Evolutionary conservation across 2,113 vertebrate genomes (phyloP).

Genomic region (Mellivora capensis): DNA sequence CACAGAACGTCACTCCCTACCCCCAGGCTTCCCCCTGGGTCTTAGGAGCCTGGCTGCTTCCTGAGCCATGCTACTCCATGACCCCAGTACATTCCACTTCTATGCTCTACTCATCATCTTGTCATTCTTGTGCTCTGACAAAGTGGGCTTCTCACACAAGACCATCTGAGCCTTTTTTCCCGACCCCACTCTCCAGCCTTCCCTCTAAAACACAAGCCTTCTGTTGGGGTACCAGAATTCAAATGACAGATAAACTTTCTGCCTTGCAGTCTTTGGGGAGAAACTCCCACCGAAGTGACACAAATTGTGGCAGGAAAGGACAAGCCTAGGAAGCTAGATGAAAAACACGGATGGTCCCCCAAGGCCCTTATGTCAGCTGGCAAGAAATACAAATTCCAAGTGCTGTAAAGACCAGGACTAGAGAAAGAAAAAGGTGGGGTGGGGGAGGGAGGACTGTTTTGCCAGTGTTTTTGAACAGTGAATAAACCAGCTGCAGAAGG

Average conservation of each 20-base stretch:
- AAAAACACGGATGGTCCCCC: constrained; percentile 59
- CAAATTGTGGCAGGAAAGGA: constrained; percentile 61
- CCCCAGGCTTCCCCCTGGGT: not conserved
- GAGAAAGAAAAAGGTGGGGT: not conserved
- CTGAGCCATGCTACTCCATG: fast-evolving
- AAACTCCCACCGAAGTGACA: not conserved
- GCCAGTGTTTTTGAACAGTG: constrained; percentile 79
- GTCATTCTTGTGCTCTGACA: not conserved
- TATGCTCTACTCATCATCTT: not conserved
- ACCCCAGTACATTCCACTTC: not conserved
- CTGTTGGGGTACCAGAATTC: not conserved
- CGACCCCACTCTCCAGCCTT: not conserved
- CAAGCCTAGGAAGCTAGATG: constrained; percentile 66
- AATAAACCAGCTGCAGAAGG: constrained; percentile 80
- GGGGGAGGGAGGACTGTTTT: not conserved
- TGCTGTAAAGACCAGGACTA: constrained; percentile 55
- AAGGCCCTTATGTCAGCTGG: constrained; percentile 65
- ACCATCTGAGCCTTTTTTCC: not conserved
- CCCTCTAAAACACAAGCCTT: not conserved
- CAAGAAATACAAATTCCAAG: constrained; percentile 59
- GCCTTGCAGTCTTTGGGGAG: constrained; percentile 16
- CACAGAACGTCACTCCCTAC: not conserved
- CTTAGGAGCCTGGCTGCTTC: not conserved
- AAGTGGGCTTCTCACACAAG: not conserved
- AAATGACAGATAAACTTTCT: not conserved